Conservation (phyloP, 2,888 invertebrate species). For the Lottia scabra region DNA sequence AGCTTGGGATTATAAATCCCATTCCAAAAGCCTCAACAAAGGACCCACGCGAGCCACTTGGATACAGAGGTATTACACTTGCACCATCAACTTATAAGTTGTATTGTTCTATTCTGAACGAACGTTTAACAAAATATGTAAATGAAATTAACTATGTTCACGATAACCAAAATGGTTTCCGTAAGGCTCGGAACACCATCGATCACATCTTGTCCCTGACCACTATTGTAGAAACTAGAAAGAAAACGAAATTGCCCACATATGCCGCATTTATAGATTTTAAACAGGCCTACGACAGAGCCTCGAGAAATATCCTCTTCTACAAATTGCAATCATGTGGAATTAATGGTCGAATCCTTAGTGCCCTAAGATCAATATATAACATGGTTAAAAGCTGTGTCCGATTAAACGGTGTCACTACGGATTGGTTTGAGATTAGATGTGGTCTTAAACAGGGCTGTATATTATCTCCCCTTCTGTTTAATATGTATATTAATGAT, state of each 20-base stretch:
- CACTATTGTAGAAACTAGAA: conserved; percentile 10
- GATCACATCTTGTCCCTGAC: conserved; percentile 24
- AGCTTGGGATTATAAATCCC: conserved; percentile 19
- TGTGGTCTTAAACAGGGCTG: conserved; percentile 21
- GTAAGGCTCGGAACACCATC: conserved; percentile 18
- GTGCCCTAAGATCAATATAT: conserved; percentile 1
- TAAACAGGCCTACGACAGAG: conserved; percentile 5
- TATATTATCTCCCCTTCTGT: conserved; percentile 30
- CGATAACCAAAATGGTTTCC: conserved; percentile 30
- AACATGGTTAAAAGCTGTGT: conserved; percentile 3
- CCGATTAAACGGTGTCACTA: neutral
- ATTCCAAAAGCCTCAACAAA: conserved; percentile 23
- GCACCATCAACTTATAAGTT: conserved; percentile 26
- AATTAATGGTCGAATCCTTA: neutral
- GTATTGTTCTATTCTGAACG: conserved; percentile 27
- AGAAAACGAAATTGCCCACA: neutral
- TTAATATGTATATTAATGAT: conserved; percentile 15
- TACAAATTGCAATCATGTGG: neutral
- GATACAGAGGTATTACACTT: conserved; percentile 25
- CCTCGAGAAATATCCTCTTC: neutral
- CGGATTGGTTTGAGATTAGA: neutral
- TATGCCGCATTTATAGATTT: conserved; percentile 9
- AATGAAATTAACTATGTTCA: conserved; percentile 16
- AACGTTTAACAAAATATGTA: conserved; percentile 14
- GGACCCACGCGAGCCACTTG: conserved; percentile 18